Conservation (phyloP, 2,888 invertebrate species). For the Troglohyphantes excavatus region DNA sequence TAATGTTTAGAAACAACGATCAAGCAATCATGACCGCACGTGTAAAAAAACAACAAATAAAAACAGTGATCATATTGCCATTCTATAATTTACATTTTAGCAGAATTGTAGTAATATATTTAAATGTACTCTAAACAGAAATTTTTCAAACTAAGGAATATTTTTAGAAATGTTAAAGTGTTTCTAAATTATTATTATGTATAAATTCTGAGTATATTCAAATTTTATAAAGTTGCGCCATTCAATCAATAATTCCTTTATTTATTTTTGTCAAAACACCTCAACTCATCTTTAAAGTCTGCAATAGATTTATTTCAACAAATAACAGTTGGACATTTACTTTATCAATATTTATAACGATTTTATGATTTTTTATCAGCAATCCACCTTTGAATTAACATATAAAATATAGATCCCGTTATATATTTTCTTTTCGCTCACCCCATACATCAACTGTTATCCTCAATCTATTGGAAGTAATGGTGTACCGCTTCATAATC, state of each 20-base stretch:
- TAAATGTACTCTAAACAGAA: not conserved
- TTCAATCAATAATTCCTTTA: no score
- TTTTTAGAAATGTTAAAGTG: no score
- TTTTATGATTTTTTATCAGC: not conserved
- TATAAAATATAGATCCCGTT: not conserved
- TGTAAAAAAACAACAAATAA: slow-evolving; percentile 6
- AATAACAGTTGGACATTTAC: slow-evolving; percentile 10
- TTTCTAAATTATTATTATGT: no score
- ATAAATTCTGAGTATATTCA: no score
- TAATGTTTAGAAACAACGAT: no score
- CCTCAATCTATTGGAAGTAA: not conserved
- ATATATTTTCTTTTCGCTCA: not conserved
- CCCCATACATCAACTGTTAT: not conserved
- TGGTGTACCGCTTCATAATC: slow-evolving; percentile 39
- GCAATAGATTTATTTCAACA: slow-evolving; percentile 57
- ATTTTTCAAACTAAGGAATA: no score
- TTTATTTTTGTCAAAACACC: not conserved
- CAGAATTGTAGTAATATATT: not conserved
- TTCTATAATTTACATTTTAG: not conserved
- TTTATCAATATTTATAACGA: slow-evolving; percentile 6
- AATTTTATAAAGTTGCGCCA: no score
- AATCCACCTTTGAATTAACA: not conserved
- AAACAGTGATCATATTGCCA: not conserved
- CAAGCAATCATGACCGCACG: not conserved
- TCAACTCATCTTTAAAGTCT: slow-evolving; percentile 42